A percentile compares a stretch with the other conserved stretches of the same genome.
These are phyloP conservation scores for Platycheirus albimanus DNA, from an alignment of 2,888 invertebrate species.

Conservation along the genomic window DNA sequence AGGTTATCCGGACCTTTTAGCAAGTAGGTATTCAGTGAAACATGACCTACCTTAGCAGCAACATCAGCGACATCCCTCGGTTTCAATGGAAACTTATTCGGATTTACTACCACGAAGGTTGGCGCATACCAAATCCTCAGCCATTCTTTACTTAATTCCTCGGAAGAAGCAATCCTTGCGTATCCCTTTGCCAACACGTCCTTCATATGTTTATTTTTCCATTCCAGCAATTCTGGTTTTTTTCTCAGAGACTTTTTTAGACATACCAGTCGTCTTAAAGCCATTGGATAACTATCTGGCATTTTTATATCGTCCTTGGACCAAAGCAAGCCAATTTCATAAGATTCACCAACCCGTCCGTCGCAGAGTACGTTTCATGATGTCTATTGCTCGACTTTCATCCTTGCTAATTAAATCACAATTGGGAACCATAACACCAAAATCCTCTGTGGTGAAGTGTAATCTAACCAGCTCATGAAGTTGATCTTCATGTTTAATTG, in stretches of 20 bases:
- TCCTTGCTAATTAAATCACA: too few species aligned
- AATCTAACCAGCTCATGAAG: too few species aligned
- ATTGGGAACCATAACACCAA: too few species aligned
- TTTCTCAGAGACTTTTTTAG: conserved; percentile 13
- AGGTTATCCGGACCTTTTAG: conserved; percentile 13
- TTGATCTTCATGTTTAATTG: too few species aligned
- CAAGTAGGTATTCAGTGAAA: conserved; percentile 43
- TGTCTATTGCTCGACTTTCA: too few species aligned
- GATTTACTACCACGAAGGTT: conserved; percentile 61
- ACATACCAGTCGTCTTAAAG: not conserved
- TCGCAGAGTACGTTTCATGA: too few species aligned
- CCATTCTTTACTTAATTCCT: conserved; percentile 8
- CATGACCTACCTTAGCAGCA: conserved; percentile 43
- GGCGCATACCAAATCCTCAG: conserved; percentile 75
- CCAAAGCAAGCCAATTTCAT: conserved; percentile 12
- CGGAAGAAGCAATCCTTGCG: conserved; percentile 39
- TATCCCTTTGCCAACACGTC: conserved; percentile 18
- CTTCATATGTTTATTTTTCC: not conserved
- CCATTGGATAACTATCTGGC: not conserved
- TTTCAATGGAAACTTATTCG: conserved; percentile 38
- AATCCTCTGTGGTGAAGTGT: too few species aligned
- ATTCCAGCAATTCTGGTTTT: not conserved
- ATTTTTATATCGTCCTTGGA: too few species aligned
- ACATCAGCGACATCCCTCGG: conserved; percentile 52
- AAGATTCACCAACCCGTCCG: too few species aligned